Conservation (phyloP, 2,888 invertebrate genomes). For the Trichogramma dendrolimi region DNA sequence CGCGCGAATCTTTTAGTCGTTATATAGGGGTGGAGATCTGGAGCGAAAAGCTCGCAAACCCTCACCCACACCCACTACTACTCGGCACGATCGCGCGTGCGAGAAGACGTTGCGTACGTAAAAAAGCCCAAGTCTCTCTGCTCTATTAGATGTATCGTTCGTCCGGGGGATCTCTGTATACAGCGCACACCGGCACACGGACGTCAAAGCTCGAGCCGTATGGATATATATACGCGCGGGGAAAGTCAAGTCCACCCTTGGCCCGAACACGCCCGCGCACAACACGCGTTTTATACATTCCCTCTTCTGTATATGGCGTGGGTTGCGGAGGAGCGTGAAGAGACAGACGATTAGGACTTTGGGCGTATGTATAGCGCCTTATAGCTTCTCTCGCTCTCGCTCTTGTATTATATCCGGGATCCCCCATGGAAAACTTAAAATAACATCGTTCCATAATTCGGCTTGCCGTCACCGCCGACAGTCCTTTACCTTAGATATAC, state of each 20-base stretch:
- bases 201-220: too few relatives aligned
- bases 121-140: too few relatives aligned
- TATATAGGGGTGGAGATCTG: slow-evolving; percentile 17
- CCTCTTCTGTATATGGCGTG: background rate
- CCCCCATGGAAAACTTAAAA: slow-evolving; percentile 53
- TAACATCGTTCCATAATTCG: slow-evolving; percentile 51
- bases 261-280: background rate
- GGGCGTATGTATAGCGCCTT: slow-evolving; percentile 27
- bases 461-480: slow-evolving; percentile 41
- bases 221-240: too few relatives aligned
- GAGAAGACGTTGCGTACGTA: too few relatives aligned
- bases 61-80: slow-evolving; percentile 12
- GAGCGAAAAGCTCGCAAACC: slow-evolving; percentile 15
- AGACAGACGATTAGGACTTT: slow-evolving; percentile 49
- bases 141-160: too few relatives aligned
- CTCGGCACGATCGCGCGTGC: too few relatives aligned
- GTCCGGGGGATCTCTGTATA: too few relatives aligned
- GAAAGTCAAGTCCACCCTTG: too few relatives aligned
- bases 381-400: too few relatives aligned
- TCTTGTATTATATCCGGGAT: slow-evolving; percentile 23
- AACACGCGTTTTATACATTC: slow-evolving; percentile 16
- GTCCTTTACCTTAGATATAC: slow-evolving; percentile 8
- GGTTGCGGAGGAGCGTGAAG: background rate
- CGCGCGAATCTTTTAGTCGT: slow-evolving; percentile 17
- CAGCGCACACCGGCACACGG: too few relatives aligned